Base-by-base conservation (phyloP, 2,113 vertebrate species). In the Podilymbus podiceps region DNA sequence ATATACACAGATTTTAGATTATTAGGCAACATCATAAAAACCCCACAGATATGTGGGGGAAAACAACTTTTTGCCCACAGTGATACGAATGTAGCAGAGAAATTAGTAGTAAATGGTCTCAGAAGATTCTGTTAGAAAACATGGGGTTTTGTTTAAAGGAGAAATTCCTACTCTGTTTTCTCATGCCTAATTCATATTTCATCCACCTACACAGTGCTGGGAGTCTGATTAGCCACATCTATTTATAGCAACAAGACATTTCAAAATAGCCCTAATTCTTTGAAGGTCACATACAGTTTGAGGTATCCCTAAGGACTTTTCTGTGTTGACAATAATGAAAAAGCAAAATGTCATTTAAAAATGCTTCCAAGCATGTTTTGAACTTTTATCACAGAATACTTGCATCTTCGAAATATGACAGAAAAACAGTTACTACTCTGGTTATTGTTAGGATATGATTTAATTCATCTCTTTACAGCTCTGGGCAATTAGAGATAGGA, bases 201-300 rank as follows among this genome's bases (percentile, higher is more conserved):
- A 82, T 91, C 95, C 95, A 94, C 96, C 96, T 79, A 89, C 95
- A 62, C 96, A 87, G 69, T 33, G 53, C 83, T 92, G 79, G 73
- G 93, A 96, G 90, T 22, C 63, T 40, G 76, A 59, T 60, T 19
- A 30, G 73, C 67, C 88, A 85, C 21, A 5, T 25, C 75, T 94
- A 96, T 92, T 97, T 97, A 95, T 95, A 97, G 90, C 76, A 89
- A 27, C n/a, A 75, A 68, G 90, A 87, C 71, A 92, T 96, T 96
- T 95, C 62, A 46, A 68, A 94, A 69, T 83, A 96, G 83, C 83
- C 72, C 89, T 79, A 87, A 81, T 85, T 91, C 84, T 73, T 59
- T 21, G 58, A 62, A 67, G 85, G 91, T 94, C 95, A 93, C 60
- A 38, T 25, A 67, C 27, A 75, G 62, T 58, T 58, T 83, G 46